Evolutionary conservation across 2,888 invertebrate species (phyloP).

Genomic region (Unio pictorum): DNA sequence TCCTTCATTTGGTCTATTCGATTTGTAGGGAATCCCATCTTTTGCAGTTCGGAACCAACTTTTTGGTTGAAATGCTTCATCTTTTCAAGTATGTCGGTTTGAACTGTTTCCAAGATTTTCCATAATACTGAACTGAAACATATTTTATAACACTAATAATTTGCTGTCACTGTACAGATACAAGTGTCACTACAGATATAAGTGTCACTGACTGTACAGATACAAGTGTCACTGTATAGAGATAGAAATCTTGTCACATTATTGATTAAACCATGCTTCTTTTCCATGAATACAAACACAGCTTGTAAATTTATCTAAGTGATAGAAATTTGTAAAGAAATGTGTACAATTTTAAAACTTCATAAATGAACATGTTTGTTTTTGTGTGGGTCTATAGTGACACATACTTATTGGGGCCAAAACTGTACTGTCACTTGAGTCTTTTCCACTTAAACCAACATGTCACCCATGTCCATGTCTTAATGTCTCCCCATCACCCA

Average conservation of each 20-base stretch:
- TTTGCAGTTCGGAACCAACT: constrained; percentile 21
- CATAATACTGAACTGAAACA: constrained; percentile 39
- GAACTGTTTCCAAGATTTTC: constrained; percentile 31
- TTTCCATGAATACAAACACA: no score
- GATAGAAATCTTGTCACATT: neutral
- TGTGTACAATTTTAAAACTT: no score
- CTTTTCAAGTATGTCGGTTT: constrained; percentile 13
- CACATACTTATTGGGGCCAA: no score
- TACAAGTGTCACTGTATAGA: neutral
- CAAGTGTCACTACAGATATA: neutral
- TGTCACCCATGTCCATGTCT: no score
- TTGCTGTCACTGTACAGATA: neutral
- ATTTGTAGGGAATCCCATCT: constrained; percentile 13
- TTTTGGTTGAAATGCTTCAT: constrained; percentile 22
- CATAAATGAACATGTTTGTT: no score
- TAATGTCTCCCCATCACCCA: no score
- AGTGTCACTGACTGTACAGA: neutral
- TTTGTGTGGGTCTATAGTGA: no score
- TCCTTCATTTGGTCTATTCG: constrained; percentile 21
- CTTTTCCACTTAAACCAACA: no score
- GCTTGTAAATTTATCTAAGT: no score
- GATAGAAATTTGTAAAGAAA: no score
- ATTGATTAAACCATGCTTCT: neutral
- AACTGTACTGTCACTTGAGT: no score
- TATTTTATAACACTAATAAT: neutral